Percentiles rank a stretch among this genome's conserved stretches.
Evolutionary conservation across 2,797 vertebrate genomes (phyloP).

Genomic region (Florisuga fusca): DNA sequence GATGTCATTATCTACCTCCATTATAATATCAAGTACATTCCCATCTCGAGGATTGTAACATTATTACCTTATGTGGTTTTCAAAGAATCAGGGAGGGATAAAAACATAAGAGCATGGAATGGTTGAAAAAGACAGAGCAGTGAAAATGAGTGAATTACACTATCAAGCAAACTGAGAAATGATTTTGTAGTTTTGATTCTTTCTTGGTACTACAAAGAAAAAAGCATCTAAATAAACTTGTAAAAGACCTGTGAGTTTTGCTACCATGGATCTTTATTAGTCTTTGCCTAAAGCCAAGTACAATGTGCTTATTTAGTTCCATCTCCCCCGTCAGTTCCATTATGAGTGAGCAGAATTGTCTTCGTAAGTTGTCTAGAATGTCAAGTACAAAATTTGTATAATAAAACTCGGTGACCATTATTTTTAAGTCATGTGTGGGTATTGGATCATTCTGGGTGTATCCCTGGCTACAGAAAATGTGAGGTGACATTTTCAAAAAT

Average conservation of each 20-base stretch:
- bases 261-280: background rate
- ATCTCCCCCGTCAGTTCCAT: background rate
- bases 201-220: background rate
- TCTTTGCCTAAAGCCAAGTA: background rate
- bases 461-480: background rate
- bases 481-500: background rate
- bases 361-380: background rate
- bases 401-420: background rate
- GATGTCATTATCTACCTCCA: background rate
- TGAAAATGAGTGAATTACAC: background rate
- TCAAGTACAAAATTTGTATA: background rate
- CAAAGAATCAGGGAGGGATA: background rate
- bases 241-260: background rate
- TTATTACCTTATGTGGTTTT: accelerated
- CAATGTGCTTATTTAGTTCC: background rate
- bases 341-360: background rate
- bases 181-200: background rate
- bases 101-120: background rate
- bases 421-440: background rate
- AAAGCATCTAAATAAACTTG: background rate
- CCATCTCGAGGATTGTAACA: background rate
- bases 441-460: background rate
- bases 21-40: background rate
- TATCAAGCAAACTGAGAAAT: background rate
- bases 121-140: background rate